Evolutionary conservation across 2,888 invertebrate species (phyloP).

Genomic region (Aporophyla nigra): DNA sequence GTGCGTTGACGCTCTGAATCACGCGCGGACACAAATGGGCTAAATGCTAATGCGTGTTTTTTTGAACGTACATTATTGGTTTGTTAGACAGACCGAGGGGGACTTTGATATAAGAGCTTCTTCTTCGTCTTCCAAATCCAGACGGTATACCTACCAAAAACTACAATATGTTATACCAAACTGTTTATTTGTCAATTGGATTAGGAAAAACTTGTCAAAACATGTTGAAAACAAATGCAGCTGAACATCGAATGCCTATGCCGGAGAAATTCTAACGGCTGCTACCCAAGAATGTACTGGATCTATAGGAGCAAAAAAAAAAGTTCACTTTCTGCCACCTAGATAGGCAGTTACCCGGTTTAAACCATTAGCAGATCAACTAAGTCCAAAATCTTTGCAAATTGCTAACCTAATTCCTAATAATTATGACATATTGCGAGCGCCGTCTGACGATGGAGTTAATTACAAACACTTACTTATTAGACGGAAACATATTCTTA

Average conservation of each 20-base stretch:
- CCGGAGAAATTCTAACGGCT: not conserved
- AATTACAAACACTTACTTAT: not conserved
- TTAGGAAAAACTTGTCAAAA: not conserved
- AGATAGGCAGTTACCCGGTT: not conserved
- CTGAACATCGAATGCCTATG: not conserved
- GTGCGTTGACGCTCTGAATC: slow-evolving; percentile 72
- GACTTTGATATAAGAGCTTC: slow-evolving; percentile 26
- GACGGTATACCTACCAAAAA: not conserved
- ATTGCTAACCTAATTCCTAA: not conserved
- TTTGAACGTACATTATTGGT: slow-evolving; percentile 48
- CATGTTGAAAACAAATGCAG: not conserved
- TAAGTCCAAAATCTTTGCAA: not conserved
- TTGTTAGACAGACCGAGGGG: slow-evolving; percentile 26
- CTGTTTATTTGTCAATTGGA: slow-evolving; percentile 8
- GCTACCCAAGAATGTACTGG: not conserved
- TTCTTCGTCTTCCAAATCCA: not conserved
- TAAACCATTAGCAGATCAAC: not conserved
- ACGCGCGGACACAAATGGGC: slow-evolving; percentile 63
- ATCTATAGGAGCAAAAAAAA: not conserved
- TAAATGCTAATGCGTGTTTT: slow-evolving; percentile 61
- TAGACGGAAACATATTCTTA: not conserved
- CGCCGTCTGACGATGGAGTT: not conserved
- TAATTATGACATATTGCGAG: not conserved
- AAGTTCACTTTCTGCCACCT: no score
- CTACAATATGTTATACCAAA: no score